Conservation (phyloP, 2,113 vertebrate genomes). For the Corythaixoides concolor region DNA sequence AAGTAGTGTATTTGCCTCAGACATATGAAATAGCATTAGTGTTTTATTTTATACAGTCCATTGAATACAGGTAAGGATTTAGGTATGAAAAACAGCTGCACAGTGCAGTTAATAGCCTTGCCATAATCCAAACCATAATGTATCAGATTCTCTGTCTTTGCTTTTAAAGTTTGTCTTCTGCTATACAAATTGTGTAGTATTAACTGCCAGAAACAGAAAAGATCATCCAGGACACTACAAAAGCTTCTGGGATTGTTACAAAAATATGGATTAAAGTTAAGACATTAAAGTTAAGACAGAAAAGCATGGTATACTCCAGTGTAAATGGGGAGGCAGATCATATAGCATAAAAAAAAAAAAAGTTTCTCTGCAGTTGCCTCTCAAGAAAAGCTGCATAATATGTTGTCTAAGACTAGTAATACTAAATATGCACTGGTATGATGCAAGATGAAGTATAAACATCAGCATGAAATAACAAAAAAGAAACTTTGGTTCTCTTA, state of each 20-base stretch:
- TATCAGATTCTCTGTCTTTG: not conserved
- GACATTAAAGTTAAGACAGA: not conserved
- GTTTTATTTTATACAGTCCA: not conserved
- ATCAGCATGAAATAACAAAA: not conserved
- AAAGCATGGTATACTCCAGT: not conserved
- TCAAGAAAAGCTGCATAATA: not conserved
- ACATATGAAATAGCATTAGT: not conserved
- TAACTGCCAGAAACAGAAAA: not conserved
- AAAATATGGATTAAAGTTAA: not conserved
- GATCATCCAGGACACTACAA: not conserved
- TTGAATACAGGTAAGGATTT: not conserved
- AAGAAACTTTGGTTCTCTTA: not conserved
- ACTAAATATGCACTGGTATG: not conserved
- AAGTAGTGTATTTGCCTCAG: not conserved
- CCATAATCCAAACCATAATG: not conserved
- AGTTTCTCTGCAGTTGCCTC: not conserved
- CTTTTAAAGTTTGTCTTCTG: not conserved
- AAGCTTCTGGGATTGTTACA: not conserved
- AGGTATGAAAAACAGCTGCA: not conserved
- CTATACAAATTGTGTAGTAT: not conserved
- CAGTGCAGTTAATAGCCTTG: not conserved
- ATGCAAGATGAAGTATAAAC: not conserved
- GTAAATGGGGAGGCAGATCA: not conserved
- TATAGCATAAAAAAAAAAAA: not conserved
- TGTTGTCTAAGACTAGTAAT: not conserved